Evolutionary conservation across 2,113 vertebrate species (phyloP).

Genomic region (Corythornis madagascariensis): DNA sequence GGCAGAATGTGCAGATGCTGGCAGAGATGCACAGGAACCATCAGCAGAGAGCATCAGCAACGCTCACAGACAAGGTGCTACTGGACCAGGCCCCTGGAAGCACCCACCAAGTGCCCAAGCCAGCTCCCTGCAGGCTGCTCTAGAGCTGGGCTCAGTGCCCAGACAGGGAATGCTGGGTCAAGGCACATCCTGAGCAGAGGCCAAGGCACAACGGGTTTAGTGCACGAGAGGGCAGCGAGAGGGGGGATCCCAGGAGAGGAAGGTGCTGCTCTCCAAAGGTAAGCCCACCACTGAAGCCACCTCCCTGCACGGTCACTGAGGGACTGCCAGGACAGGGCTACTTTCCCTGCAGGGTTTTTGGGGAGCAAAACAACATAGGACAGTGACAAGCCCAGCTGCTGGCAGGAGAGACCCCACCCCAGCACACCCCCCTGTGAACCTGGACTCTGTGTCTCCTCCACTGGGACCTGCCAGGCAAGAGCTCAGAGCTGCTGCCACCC

Average conservation of each 20-base stretch:
- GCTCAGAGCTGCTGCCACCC: fast-evolving
- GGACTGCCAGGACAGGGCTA: neutral
- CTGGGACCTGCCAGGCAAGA: neutral
- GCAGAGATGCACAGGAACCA: neutral
- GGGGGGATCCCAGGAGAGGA: neutral
- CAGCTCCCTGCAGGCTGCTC: neutral
- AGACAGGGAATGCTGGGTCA: neutral
- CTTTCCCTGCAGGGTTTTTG: neutral
- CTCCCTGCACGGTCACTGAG: fast-evolving
- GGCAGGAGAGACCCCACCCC: neutral
- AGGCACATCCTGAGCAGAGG: neutral
- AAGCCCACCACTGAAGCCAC: neutral
- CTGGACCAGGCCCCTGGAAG: neutral
- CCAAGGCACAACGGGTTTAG: neutral
- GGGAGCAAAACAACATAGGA: neutral
- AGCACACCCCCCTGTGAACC: neutral
- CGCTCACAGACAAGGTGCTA: neutral
- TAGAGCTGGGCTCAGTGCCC: neutral
- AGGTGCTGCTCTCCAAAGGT: neutral
- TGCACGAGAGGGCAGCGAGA: fast-evolving
- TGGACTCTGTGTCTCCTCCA: neutral
- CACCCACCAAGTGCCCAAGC: neutral
- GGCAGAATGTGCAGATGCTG: neutral
- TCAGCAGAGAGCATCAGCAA: neutral
- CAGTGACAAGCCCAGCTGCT: neutral